A percentile compares a stretch with the other conserved stretches of the same genome.
phyloP scores from a whole-genome alignment of 2,113 vertebrate genomes.

The Micronycteris hirsuta region DNA sequence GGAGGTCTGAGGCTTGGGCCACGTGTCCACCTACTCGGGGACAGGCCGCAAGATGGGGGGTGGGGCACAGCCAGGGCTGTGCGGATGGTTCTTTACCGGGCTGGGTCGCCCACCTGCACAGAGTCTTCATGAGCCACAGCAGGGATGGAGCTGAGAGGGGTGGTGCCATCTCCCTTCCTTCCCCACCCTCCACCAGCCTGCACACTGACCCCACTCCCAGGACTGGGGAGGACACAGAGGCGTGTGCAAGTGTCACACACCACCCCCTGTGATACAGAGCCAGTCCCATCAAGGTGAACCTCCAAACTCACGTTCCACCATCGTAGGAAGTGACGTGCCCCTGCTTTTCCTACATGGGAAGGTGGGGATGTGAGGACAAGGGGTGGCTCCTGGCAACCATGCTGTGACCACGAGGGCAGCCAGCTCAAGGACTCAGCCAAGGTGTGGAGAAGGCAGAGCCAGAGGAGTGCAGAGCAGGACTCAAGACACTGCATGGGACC shows the following conservation, averaged over 20 bases:
- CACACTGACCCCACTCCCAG: background rate
- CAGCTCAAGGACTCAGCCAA: background rate
- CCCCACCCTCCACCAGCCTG: too few relatives aligned
- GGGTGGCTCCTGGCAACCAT: background rate
- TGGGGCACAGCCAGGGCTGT: rapidly evolving
- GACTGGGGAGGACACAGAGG: background rate
- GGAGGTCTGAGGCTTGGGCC: background rate
- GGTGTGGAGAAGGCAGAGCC: rapidly evolving
- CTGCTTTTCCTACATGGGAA: background rate
- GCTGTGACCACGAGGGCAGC: background rate
- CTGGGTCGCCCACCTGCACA: background rate
- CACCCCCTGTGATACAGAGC: rapidly evolving
- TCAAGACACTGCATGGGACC: rapidly evolving
- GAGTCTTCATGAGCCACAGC: rapidly evolving
- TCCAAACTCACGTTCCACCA: background rate
- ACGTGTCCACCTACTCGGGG: rapidly evolving
- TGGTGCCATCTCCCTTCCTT: rapidly evolving
- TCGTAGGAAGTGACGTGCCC: rapidly evolving
- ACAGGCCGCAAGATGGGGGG: too few relatives aligned
- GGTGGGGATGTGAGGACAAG: background rate
- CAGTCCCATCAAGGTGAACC: background rate
- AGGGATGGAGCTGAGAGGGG: rapidly evolving
- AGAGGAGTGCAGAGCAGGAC: background rate
- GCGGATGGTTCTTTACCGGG: background rate
- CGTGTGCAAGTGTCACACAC: rapidly evolving